Base-by-base conservation (phyloP, 2,888 invertebrate species). In the Punctoribates punctum region DNA sequence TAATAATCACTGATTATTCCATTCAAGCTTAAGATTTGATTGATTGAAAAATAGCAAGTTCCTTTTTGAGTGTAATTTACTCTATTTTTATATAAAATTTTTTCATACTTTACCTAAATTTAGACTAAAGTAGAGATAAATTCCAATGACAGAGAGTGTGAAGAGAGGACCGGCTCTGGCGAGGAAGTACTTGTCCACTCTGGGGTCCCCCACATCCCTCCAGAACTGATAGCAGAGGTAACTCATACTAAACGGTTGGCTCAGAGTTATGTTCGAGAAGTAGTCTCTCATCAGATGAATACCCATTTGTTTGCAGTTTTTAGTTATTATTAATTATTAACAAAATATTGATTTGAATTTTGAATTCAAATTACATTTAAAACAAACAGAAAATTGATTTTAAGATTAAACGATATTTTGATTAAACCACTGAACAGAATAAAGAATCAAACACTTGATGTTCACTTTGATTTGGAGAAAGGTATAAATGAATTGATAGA, bases 141-240 rank as follows among this genome's bases (percentile, higher is more conserved):
- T 15, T 1, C 9, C 34, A n/a, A 65, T 17, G 65, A 65, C 34
- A 2, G 29, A 5, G 5, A 65, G 34, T 4, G 65, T 65, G 17
- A 65, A 29, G 3, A 34, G 34, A 13, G 65, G 65, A 15, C 65
- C 65, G 34, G 29, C 8, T 65, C 17, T 65, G 17, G 34, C 34
- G 17, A 65, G 6, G 6, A 65, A 65, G 17, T 65, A 65, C 1
- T 65, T 13, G 1, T 11, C 13, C 2, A 65, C 65, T 1, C 65
- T 4, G 5, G 65, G 27, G n/a, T 65, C 27, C 13, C 34, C 27
- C 15, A 65, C 65, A 29, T 65, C 34, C 5, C 8, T 3, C 34
- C 65, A 65, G n/a, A 65, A 65, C n/a, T 65, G 65, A 5, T 29
- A 34, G 29, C 13, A 29, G 5, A 65, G 34, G 34, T 65, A 65